Base-by-base conservation (phyloP, 2,888 invertebrate genomes). In the Drosophila lutescens region DNA sequence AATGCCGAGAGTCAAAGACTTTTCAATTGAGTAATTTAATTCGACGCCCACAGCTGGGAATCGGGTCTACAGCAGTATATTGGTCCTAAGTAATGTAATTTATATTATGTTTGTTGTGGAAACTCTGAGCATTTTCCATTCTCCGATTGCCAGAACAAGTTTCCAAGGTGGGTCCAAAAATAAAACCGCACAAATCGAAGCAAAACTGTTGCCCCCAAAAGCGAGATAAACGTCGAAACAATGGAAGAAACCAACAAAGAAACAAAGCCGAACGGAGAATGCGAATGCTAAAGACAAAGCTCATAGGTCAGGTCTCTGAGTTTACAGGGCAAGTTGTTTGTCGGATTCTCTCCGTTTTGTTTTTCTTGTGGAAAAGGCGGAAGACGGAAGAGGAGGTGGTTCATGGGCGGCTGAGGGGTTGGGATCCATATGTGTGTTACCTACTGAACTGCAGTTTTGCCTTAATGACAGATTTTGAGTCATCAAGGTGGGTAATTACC, bases 271-370 rank as follows among this genome's bases (percentile, higher is more conserved):
- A 46, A 46, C 13, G 62, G 49, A 61, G 73, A 54, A 54, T 55
- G 55, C 43, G 15, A 59, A 17, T 13, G 34, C 50, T 30, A 41
- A 74, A 56, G 47, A 66, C 47, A 56, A 41, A 74, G 73, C 60
- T 43, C 75, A 88, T 86, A 83, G 88, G 83, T 86, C 83, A 83
- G 83, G 80, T 88, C 84, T 88, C 66, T 71, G 76, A 76, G 83
- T 76, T 78, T 74, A 68, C 78, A 57, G 80, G 80, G 57, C 69
- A 75, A 75, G 78, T 49, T 61, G 43, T 56, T 20, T 57, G 32
- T 41, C 9, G 40, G 49, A 51, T 68, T 68, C 53, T 61, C 40
- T 43, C 30, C 17, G 44, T 47, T 15, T 26, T 43, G 5, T 12
- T 23, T 46, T 36, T 63, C 53, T 65, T 4, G 32, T 15, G n/a